Evolutionary conservation across 2,888 invertebrate species (phyloP).

Genomic region (Eumacrocentrus americanus): DNA sequence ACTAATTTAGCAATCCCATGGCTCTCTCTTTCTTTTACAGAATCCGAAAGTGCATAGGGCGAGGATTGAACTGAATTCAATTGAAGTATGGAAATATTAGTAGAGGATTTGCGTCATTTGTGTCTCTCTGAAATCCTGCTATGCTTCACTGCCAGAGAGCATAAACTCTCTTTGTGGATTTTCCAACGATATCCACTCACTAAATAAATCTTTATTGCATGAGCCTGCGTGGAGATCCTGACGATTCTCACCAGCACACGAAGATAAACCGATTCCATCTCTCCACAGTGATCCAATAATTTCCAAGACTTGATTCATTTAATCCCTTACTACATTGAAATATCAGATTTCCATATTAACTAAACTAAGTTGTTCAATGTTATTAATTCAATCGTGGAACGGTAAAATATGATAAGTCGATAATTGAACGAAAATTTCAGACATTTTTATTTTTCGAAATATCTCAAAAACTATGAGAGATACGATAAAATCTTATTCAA

Average conservation of each 20-base stretch:
- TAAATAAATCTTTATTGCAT: conserved; percentile 30
- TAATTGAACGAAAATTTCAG: too few species aligned
- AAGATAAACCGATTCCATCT: conserved; percentile 25
- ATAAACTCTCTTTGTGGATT: conserved; percentile 7
- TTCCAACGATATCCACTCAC: conserved; percentile 19
- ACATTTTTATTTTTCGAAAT: too few species aligned
- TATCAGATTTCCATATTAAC: too few species aligned
- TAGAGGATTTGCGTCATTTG: not conserved
- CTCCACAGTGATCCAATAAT: conserved; percentile 29
- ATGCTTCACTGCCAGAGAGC: conserved; percentile 9
- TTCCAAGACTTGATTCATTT: conserved; percentile 24
- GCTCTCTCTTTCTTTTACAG: too few species aligned
- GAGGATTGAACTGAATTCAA: not conserved
- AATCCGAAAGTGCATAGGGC: not conserved
- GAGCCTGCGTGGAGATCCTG: conserved; percentile 21
- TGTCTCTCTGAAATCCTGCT: conserved; percentile 9
- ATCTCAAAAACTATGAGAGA: too few species aligned
- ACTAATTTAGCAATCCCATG: too few species aligned
- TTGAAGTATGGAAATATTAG: conserved; percentile 9
- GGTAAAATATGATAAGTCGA: too few species aligned
- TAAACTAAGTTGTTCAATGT: too few species aligned
- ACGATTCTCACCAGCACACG: conserved; percentile 24
- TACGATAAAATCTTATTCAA: too few species aligned
- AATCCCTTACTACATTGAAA: too few species aligned
- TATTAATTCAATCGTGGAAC: too few species aligned